phyloP scores from a whole-genome alignment of 2,113 vertebrate species.

The Halichoerus grypus region DNA sequence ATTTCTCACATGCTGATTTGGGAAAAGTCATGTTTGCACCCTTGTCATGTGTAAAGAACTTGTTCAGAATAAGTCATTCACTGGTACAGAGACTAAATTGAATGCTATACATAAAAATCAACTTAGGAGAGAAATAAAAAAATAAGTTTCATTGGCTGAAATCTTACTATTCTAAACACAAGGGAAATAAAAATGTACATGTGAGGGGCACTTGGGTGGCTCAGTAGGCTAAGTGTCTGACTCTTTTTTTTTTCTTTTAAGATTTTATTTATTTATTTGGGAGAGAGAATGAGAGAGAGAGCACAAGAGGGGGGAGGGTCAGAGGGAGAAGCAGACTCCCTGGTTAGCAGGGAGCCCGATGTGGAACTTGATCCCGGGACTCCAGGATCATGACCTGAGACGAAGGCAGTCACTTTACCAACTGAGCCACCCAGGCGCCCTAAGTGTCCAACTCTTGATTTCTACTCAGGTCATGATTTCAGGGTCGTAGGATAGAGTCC shows the following conservation, averaged over 20 bases:
- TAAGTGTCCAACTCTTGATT: background rate
- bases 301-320: too few relatives aligned
- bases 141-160: background rate
- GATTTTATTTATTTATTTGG: too few relatives aligned
- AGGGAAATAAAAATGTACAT: background rate
- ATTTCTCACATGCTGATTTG: conserved; percentile 76
- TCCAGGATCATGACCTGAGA: too few relatives aligned
- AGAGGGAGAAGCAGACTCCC: too few relatives aligned
- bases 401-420: too few relatives aligned
- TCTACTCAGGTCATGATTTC: background rate
- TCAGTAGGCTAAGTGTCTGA: background rate
- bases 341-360: too few relatives aligned
- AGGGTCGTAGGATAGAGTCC: background rate
- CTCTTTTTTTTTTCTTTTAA: background rate
- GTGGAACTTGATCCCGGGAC: too few relatives aligned
- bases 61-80: conserved; percentile 49
- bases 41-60: conserved; percentile 65
- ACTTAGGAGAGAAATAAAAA: background rate
- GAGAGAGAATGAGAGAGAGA: too few relatives aligned
- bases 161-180: conserved; percentile 17
- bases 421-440: too few relatives aligned
- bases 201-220: background rate
- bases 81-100: background rate
- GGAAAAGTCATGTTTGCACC: conserved; percentile 59
- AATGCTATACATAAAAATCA: conserved; percentile 1